Conservation (phyloP, 1,140 invertebrate genomes). For the Cherax destructor region DNA sequence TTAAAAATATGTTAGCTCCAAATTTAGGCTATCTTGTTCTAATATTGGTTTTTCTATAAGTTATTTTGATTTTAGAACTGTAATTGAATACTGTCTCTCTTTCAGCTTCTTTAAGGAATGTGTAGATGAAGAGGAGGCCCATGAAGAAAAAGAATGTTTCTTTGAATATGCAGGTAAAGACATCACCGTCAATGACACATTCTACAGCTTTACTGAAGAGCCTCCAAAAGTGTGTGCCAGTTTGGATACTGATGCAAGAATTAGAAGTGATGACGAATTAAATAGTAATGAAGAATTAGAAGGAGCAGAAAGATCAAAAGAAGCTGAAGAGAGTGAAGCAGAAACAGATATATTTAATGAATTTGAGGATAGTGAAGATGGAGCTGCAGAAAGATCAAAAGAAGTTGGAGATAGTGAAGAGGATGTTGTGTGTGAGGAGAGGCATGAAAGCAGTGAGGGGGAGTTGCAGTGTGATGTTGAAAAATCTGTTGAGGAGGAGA, state of each 20-base stretch:
- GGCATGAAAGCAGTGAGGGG: not conserved
- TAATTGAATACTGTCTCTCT: not conserved
- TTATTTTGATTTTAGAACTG: not conserved
- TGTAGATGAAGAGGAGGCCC: not conserved
- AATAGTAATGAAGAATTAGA: not conserved
- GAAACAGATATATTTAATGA: not conserved
- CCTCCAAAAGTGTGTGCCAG: not conserved
- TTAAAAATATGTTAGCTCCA: not conserved
- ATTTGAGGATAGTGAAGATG: not conserved
- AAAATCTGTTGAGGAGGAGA: not conserved
- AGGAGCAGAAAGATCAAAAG: not conserved
- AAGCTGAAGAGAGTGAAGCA: not conserved
- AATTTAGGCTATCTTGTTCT: not conserved
- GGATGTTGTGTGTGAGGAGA: not conserved
- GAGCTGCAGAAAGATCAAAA: not conserved
- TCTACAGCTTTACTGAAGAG: conserved; percentile 41
- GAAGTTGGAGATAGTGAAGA: conserved; percentile 18
- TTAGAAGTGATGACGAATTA: not conserved
- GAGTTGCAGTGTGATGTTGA: not conserved
- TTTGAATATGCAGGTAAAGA: not conserved
- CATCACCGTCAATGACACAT: conserved; percentile 7
- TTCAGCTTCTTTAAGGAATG: not conserved
- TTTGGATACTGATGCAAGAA: not conserved
- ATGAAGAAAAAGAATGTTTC: conserved; percentile 1
- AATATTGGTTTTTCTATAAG: not conserved